Conservation (phyloP, 2,888 invertebrate genomes). For the Merodon equestris region DNA sequence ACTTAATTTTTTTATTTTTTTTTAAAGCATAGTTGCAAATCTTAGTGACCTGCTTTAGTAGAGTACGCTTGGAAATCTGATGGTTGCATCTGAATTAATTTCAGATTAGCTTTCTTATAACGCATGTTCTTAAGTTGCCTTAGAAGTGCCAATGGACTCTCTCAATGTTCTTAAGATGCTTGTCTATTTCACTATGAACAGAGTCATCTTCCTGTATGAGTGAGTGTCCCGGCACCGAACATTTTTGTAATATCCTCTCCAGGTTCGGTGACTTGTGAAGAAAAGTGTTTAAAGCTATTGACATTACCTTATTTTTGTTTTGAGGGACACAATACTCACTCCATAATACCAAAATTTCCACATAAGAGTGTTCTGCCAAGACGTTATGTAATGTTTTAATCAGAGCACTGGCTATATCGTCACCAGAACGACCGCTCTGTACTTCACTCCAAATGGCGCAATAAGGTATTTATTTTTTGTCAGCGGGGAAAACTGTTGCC, state of each 20-base stretch:
- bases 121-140: slow-evolving; percentile 7
- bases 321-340: slow-evolving; percentile 28
- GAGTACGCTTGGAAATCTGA: slow-evolving; percentile 29
- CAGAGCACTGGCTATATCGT: background rate
- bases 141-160: slow-evolving; percentile 24
- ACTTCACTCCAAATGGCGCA: slow-evolving; percentile 7
- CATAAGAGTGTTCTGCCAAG: background rate
- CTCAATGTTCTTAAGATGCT: slow-evolving; percentile 5
- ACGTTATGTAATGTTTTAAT: background rate
- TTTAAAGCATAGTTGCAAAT: slow-evolving; percentile 24
- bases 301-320: slow-evolving; percentile 33
- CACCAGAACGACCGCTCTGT: background rate
- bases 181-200: slow-evolving; percentile 33
- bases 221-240: slow-evolving; percentile 22
- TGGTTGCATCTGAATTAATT: slow-evolving; percentile 28
- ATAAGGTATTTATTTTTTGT: slow-evolving; percentile 4
- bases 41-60: slow-evolving; percentile 4
- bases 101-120: background rate
- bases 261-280: slow-evolving; percentile 13
- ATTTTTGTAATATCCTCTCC: slow-evolving; percentile 20
- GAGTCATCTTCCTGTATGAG: slow-evolving; percentile 31
- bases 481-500: slow-evolving; percentile 1
- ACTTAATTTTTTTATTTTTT: slow-evolving; percentile 10
- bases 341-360: background rate
- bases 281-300: slow-evolving; percentile 23